Conservation (phyloP, 1,140 invertebrate genomes). For the Portunus trituberculatus region DNA sequence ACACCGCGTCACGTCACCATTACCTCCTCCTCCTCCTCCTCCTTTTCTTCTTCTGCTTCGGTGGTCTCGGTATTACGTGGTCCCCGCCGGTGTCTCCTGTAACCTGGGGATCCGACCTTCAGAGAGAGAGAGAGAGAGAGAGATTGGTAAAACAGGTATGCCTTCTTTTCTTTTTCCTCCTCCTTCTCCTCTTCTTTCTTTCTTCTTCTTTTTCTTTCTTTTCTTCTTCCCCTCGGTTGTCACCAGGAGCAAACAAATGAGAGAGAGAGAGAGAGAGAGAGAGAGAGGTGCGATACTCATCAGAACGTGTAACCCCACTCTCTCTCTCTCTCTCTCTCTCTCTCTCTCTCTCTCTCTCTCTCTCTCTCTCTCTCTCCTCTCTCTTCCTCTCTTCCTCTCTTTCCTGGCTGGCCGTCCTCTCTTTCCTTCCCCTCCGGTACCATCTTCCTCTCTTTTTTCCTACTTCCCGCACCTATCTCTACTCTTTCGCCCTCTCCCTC, state of each 20-base stretch:
- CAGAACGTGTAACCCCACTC: background rate
- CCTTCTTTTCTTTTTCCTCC: background rate
- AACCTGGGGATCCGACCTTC: too few species aligned
- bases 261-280: too few species aligned
- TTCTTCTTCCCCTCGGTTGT: too few species aligned
- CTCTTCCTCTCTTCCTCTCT: too few species aligned
- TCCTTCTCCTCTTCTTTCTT: background rate
- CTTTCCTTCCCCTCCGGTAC: too few species aligned
- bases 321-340: constrained; percentile 46
- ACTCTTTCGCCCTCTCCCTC: background rate
- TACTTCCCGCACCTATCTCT: too few species aligned
- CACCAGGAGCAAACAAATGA: too few species aligned
- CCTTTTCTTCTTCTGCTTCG: background rate
- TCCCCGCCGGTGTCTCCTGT: too few species aligned
- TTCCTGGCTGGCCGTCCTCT: background rate
- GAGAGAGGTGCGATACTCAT: background rate
- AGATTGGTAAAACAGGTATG: background rate
- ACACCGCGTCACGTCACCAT: background rate
- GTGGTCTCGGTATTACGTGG: background rate
- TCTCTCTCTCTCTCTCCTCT: constrained; percentile 22
- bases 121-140: too few species aligned
- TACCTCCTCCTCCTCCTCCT: background rate
- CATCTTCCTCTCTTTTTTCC: too few species aligned
- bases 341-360: constrained; percentile 51
- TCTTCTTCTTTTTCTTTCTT: too few species aligned